Evolutionary conservation across 2,113 vertebrate genomes (phyloP).

Genomic region (Mus musculus): DNA sequence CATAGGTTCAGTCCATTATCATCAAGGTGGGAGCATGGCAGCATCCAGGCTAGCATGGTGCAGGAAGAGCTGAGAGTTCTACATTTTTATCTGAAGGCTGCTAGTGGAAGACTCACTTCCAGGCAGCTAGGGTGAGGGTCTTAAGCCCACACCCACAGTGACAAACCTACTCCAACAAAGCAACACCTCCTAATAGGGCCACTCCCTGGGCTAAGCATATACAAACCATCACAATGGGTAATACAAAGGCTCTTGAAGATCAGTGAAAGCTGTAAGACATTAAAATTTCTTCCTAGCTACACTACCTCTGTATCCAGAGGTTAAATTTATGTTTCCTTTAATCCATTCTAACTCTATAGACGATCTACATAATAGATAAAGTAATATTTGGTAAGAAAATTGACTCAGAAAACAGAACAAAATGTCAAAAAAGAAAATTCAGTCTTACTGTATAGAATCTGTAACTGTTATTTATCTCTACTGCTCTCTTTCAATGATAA

Average conservation of each 20-base stretch:
- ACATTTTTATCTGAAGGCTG: too few relatives aligned
- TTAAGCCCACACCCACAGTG: too few relatives aligned
- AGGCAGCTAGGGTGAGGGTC: too few relatives aligned
- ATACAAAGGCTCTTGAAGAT: background rate
- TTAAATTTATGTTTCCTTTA: background rate
- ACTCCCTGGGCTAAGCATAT: too few relatives aligned
- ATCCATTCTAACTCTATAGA: background rate
- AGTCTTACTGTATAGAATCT: background rate
- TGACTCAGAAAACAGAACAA: background rate
- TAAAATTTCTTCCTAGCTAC: background rate
- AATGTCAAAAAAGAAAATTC: background rate
- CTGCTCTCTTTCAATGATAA: background rate
- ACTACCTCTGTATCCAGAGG: background rate
- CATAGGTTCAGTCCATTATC: too few relatives aligned
- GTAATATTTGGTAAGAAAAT: background rate
- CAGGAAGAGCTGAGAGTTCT: too few relatives aligned
- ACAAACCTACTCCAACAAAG: too few relatives aligned
- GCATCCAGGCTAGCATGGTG: too few relatives aligned
- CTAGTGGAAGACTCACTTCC: too few relatives aligned
- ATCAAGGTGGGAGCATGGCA: too few relatives aligned
- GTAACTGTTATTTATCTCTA: background rate
- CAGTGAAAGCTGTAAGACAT: background rate
- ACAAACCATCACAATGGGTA: too few relatives aligned
- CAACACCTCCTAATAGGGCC: too few relatives aligned
- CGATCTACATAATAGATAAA: background rate